Evolutionary conservation across 2,888 invertebrate species (phyloP).

Genomic region (Euspilapteryx auroguttella): DNA sequence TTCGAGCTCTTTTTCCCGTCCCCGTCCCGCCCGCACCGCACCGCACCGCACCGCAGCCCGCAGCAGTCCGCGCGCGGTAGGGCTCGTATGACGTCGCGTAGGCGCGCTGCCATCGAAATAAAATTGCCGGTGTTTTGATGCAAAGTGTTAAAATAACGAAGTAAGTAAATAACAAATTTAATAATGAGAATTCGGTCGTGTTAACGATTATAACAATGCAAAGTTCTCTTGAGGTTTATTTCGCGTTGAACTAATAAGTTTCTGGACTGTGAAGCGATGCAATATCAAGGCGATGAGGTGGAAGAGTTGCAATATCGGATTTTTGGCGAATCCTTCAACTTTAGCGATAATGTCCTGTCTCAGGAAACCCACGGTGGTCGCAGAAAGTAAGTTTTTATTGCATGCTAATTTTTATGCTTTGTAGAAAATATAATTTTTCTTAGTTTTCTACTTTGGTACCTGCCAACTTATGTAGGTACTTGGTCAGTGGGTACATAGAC

Average conservation of each 20-base stretch:
- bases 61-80: neutral
- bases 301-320: constrained; percentile 57
- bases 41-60: no score
- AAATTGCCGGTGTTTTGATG: no score
- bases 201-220: no score
- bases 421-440: no score
- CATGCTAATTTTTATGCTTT: no score
- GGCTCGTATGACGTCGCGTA: neutral
- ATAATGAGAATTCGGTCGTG: constrained; percentile 6
- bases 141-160: no score
- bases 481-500: no score
- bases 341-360: constrained; percentile 21
- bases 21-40: no score
- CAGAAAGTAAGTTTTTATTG: constrained; percentile 45
- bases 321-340: constrained; percentile 53
- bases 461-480: no score
- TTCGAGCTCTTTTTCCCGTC: no score
- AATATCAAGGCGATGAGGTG: constrained; percentile 53
- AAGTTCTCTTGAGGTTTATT: constrained; percentile 40
- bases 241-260: constrained; percentile 18
- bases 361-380: constrained; percentile 16
- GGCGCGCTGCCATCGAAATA: no score
- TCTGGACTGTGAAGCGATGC: constrained; percentile 49
- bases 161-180: constrained; percentile 11
- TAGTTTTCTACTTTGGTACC: no score